Base-by-base conservation (phyloP, 2,797 vertebrate genomes). In the Myoxocephalus aenaeus region DNA sequence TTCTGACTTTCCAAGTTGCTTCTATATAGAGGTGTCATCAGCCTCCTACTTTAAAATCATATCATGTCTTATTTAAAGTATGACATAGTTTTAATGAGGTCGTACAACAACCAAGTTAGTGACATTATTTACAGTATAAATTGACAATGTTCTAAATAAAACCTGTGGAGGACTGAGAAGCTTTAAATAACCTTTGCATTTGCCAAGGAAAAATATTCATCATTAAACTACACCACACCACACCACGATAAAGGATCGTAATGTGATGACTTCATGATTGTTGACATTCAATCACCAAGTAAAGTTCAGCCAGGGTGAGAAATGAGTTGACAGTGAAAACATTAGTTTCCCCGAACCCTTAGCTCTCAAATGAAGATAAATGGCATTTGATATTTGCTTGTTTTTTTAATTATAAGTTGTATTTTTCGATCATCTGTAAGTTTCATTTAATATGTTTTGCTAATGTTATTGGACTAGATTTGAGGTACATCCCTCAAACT, bases 281-380 rank as follows among this genome's bases (percentile, higher is more conserved):
- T 70, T 85, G 74, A 84, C 77, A 42, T 67, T 84, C 64, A 85
- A 82, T 66, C 82, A 22, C 17, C 0, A 9, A 1, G 3, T 20
- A 56, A 73, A 51, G 75, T 69, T 79, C 63, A 76, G 50, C 20
- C 3, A 1, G 9, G 40, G 34, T 76, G 82, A 65, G 20, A 7
- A 42, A 58, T 68, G 25, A 79, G 70, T 80, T 67, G 67, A 75
- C 36, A 58, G 65, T 75, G 34, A 32, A 58, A 59, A 82, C 22
- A 48, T 11, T 27, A 44, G 25, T 40, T 64, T 57, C 54, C 9
- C 18, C 8, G 15, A 62, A 58, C 18, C 14, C 56, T 42, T 32
- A 51, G 25, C 65, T 65, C 17, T 42, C n/a, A 65, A 32, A 64
- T 58, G 11, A 7, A 61, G 61, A 34, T n/a, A 44, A 44, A 36